Conservation (phyloP, 2,797 vertebrate genomes). For the Lepilemur septentrionalis region DNA sequence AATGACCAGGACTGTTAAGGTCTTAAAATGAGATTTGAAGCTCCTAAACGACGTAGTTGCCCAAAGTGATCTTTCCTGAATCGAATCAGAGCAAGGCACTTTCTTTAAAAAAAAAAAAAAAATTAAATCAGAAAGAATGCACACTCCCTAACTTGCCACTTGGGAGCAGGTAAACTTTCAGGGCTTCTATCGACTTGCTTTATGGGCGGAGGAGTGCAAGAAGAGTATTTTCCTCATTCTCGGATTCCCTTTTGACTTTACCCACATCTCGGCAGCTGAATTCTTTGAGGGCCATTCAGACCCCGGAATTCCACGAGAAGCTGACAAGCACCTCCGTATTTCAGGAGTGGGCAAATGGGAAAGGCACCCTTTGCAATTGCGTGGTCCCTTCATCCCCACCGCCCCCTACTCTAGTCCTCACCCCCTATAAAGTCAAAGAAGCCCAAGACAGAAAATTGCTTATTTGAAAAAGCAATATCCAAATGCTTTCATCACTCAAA, state of each 20-base stretch:
- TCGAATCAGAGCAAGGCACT: not conserved
- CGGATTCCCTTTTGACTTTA: not conserved
- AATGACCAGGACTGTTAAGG: constrained; percentile 57
- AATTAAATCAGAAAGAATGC: not conserved
- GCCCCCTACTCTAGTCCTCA: not conserved
- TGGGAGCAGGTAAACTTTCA: constrained; percentile 34
- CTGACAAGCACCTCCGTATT: not conserved
- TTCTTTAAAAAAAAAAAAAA: not conserved
- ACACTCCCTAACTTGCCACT: not conserved
- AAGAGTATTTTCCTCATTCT: not conserved
- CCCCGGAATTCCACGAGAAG: not conserved
- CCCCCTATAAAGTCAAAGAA: constrained; percentile 66
- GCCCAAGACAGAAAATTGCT: constrained; percentile 73
- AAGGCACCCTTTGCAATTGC: not conserved
- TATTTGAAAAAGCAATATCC: constrained; percentile 72
- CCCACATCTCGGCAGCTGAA: not conserved
- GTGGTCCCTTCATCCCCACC: not conserved
- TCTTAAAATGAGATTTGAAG: constrained; percentile 72
- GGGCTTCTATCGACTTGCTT: not conserved
- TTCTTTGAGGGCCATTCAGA: not conserved
- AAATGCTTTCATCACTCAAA: constrained; percentile 75
- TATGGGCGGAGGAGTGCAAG: not conserved
- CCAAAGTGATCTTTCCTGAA: not conserved
- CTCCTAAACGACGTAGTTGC: constrained; percentile 39
- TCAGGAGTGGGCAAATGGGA: not conserved